These are phyloP conservation scores for Dendrolimus punctatus DNA, from an alignment of 1,140 invertebrate species.

Conservation along the genomic window DNA sequence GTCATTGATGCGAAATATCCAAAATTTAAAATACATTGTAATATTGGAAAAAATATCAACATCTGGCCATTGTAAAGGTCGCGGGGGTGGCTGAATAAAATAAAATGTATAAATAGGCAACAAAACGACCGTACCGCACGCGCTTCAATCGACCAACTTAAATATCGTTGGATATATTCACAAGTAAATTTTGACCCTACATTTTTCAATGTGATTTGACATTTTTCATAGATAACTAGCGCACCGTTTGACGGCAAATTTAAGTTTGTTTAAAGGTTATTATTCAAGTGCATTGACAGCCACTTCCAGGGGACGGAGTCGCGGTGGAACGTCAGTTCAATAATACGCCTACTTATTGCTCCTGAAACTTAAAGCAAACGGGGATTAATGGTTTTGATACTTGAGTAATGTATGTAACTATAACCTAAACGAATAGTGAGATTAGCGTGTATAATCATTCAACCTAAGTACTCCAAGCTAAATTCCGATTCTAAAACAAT, in stretches of 20 bases:
- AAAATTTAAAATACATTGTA: slow-evolving; percentile 55
- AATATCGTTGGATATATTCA: too few relatives aligned
- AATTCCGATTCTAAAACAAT: too few relatives aligned
- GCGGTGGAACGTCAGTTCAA: slow-evolving; percentile 31
- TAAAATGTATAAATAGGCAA: slow-evolving; percentile 62
- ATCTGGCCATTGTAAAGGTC: slow-evolving; percentile 63
- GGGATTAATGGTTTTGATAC: slow-evolving; percentile 10
- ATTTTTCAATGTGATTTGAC: too few relatives aligned
- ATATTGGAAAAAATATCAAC: slow-evolving; percentile 53
- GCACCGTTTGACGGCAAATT: too few relatives aligned
- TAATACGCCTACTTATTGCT: slow-evolving; percentile 66
- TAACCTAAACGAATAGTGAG: not conserved
- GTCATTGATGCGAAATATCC: slow-evolving; percentile 26
- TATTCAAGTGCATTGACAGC: slow-evolving; percentile 66
- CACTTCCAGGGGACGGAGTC: slow-evolving; percentile 48
- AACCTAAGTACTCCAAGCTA: too few relatives aligned
- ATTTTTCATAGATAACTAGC: too few relatives aligned
- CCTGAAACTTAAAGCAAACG: slow-evolving; percentile 18
- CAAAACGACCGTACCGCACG: slow-evolving; percentile 43
- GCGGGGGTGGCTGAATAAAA: slow-evolving; percentile 36
- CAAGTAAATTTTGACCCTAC: too few relatives aligned
- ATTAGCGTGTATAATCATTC: too few relatives aligned
- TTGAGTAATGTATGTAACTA: slow-evolving; percentile 1
- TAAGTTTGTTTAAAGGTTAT: slow-evolving; percentile 17
- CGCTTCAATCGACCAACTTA: slow-evolving; percentile 3